Conservation (phyloP, 2,797 vertebrate genomes). For the Megalops cyprinoides region DNA sequence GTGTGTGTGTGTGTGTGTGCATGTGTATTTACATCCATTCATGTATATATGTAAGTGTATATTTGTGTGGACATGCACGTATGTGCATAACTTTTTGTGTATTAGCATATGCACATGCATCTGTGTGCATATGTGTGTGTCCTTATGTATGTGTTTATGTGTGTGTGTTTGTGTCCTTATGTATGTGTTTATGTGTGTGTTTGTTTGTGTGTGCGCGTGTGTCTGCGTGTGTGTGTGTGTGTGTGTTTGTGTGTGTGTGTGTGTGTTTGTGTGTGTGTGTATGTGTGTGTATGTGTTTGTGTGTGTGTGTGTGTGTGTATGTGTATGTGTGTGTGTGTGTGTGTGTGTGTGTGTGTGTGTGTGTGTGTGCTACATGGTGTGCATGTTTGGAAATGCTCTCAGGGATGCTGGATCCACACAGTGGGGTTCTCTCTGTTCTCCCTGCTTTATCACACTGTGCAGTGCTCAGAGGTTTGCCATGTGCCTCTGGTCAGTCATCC, state of each 20-base stretch:
- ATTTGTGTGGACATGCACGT: no score
- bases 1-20: no score
- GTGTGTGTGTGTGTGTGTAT: not conserved
- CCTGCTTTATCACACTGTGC: no score
- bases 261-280: conserved; percentile 23
- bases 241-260: conserved; percentile 50
- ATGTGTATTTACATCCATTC: no score
- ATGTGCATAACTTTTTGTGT: no score
- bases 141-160: no score
- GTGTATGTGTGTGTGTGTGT: not conserved
- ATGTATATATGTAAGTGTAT: no score
- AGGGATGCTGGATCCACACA: not conserved
- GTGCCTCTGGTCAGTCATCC: not conserved
- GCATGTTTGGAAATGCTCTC: not conserved
- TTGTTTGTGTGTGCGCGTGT: not conserved
- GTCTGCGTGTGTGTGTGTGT: not conserved
- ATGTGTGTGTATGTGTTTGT: not conserved
- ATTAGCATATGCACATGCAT: no score
- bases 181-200: not conserved
- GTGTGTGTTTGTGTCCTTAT: not conserved
- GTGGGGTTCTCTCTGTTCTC: no score
- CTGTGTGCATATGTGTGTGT: no score
- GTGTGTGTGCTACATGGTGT: not conserved
- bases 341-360: not conserved
- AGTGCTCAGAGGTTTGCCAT: not conserved